These are phyloP conservation scores for Maniola hyperantus DNA, from an alignment of 2,888 invertebrate species.

Conservation along the genomic window DNA sequence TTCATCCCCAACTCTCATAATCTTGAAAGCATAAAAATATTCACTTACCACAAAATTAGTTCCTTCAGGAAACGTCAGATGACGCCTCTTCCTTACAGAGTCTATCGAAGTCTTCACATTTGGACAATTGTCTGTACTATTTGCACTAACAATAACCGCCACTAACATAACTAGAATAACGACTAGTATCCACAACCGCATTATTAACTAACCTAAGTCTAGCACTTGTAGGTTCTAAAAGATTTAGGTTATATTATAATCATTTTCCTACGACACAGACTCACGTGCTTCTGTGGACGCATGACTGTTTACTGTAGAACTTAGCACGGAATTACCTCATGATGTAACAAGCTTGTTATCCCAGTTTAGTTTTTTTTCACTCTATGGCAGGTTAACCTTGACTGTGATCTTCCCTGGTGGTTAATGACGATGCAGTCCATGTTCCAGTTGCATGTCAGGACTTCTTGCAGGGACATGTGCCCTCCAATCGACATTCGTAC, in stretches of 20 bases:
- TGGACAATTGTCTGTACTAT: slow-evolving; percentile 52
- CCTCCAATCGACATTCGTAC: too few species aligned
- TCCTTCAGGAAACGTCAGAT: slow-evolving; percentile 66
- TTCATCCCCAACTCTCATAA: too few species aligned
- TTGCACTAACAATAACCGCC: slow-evolving; percentile 41
- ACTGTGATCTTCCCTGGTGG: too few species aligned
- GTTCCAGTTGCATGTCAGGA: too few species aligned
- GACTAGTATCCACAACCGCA: neutral
- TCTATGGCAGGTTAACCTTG: too few species aligned
- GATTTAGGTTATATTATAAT: neutral
- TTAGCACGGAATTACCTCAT: neutral
- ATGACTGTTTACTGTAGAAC: slow-evolving; percentile 5
- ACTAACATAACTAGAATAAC: slow-evolving; percentile 39
- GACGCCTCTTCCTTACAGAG: slow-evolving; percentile 60
- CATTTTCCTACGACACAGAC: neutral
- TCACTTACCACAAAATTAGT: slow-evolving; percentile 64
- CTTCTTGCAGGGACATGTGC: too few species aligned
- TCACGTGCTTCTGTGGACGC: slow-evolving; percentile 12
- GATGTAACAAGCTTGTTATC: slow-evolving; percentile 4
- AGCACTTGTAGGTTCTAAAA: neutral
- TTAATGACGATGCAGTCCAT: too few species aligned
- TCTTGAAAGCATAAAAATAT: neutral
- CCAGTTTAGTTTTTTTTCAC: too few species aligned
- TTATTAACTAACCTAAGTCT: neutral
- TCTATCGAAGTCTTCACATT: slow-evolving; percentile 60